Evolutionary conservation across 2,113 vertebrate species (phyloP).

Genomic region (Tragelaphus buxtoni): DNA sequence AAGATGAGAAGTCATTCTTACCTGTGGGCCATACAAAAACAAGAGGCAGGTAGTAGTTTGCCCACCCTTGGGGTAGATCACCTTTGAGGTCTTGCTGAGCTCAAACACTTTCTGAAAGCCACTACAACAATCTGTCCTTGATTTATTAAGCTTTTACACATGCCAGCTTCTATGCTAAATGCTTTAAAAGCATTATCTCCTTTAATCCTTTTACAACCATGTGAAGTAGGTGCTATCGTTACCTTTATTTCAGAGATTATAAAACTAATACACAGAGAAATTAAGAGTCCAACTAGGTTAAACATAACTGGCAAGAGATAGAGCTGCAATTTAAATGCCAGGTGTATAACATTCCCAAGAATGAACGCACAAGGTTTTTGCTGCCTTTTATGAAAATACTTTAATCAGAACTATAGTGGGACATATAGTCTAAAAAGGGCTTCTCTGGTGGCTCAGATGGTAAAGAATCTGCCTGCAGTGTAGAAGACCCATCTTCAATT

Average conservation of each 20-base stretch:
- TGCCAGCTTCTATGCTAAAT: slow-evolving; percentile 16
- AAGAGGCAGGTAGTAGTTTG: background rate
- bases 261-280: slow-evolving; percentile 28
- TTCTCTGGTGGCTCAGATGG: background rate
- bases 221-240: slow-evolving; percentile 13
- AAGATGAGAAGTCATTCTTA: slow-evolving; percentile 31
- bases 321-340: background rate
- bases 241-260: slow-evolving; percentile 41
- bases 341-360: background rate
- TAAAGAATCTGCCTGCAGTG: background rate
- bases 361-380: background rate
- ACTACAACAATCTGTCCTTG: background rate
- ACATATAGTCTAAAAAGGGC: background rate
- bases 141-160: slow-evolving; percentile 23
- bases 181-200: slow-evolving; percentile 22
- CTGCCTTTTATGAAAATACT: background rate
- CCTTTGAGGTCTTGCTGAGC: slow-evolving; percentile 6
- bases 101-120: slow-evolving; percentile 14
- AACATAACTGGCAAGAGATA: background rate
- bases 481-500: background rate
- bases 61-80: background rate
- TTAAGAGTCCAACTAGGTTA: slow-evolving; percentile 9
- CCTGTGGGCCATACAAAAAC: background rate
- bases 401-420: background rate
- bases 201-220: slow-evolving; percentile 24